Percentiles rank a stretch among this genome's conserved stretches.
phyloP scores from a whole-genome alignment of 2,113 vertebrate species.

The Ibidorhyncha struthersii region DNA sequence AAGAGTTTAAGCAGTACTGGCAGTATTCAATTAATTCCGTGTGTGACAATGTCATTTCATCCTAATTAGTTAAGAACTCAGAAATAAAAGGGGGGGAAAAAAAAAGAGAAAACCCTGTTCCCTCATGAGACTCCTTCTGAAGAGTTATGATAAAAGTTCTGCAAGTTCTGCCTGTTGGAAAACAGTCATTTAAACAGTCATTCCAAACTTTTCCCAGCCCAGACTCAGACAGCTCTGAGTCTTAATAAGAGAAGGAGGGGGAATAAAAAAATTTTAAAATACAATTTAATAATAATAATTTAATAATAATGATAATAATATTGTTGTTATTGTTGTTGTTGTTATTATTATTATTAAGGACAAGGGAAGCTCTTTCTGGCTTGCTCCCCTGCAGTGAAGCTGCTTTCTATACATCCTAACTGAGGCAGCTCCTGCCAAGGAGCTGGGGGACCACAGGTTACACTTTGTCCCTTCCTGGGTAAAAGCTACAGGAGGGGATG shows the following conservation, averaged over 20 bases:
- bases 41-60: conserved; percentile 26
- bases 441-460: rapidly evolving
- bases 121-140: background rate
- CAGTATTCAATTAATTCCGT: conserved; percentile 24
- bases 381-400: background rate
- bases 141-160: background rate
- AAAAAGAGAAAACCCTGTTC: background rate
- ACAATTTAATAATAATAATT: background rate
- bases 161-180: background rate
- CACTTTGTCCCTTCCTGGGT: background rate
- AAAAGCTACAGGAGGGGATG: background rate
- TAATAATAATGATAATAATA: background rate
- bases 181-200: background rate
- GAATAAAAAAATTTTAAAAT: too few species aligned
- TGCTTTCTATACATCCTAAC: background rate
- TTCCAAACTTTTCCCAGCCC: background rate
- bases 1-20: conserved; percentile 11
- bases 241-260: background rate
- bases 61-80: conserved; percentile 6
- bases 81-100: background rate
- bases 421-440: background rate
- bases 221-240: background rate
- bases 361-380: background rate
- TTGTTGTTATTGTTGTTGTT: too few species aligned
- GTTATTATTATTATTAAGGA: background rate